Base-by-base conservation (phyloP, 1,140 invertebrate species). In the Caenorhabditis briggsae region DNA sequence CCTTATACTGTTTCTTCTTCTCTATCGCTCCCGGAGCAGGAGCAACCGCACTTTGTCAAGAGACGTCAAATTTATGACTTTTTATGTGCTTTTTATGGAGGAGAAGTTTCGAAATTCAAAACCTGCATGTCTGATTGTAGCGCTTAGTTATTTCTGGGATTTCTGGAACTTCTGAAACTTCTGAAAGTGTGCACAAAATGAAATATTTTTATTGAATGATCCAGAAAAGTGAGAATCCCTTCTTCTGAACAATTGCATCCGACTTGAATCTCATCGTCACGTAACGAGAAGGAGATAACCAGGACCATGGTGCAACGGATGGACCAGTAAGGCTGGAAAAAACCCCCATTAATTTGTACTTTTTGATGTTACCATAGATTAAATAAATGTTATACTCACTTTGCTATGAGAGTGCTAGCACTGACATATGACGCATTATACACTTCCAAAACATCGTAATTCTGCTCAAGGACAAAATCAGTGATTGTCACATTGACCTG, bases 211-310 rank as follows among this genome's bases (percentile, higher is more conserved):
- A 70, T 70, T 70, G 64, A 46, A 70, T 70, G 41, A 46, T 16
- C 64, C 64, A 70, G 8, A 70, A n/a, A n/a, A 70, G 7, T 25
- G 20, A 43, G 41, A 70, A 70, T 46, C 64, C 64, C 18, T 70
- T 43, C 41, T 70, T 70, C 2, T 70, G 64, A 18, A 70, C 41
- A 2, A 70, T 46, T 8, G 5, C 5, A 46, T 70, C 64, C 14
- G 64, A 70, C 43, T n/a, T 43, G 41, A 70, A 70, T 43, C 64
- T 14, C 64, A 70, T 70, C 43, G 64, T 70, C 16, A 70, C 64
- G 18, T 70, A 70, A 16, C 18, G 11, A 18, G 64, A 70, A 16
- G 64, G 64, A 70, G 64, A 70, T 16, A 70, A 5, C 64, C 64
- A 70, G 16, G 33, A 43, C 33, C 41, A 70, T 46, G 64, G 64